A percentile compares a stretch with the other conserved stretches of the same genome.
These are phyloP conservation scores for Pegoplata infirma DNA, from an alignment of 2,888 invertebrate species.

Conservation along the genomic window DNA sequence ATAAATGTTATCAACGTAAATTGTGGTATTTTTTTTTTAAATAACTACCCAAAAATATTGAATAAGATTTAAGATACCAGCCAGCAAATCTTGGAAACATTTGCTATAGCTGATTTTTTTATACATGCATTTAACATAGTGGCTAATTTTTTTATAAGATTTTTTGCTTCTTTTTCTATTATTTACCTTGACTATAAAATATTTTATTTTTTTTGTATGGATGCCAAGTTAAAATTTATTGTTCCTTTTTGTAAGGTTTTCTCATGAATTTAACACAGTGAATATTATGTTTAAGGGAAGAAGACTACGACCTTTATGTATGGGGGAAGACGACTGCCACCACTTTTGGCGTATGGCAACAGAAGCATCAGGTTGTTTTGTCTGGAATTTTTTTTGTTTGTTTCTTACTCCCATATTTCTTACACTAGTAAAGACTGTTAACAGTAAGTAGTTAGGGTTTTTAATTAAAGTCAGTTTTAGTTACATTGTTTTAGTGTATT, in stretches of 20 bases:
- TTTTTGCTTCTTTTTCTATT: neutral
- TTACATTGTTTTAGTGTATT: too few relatives aligned
- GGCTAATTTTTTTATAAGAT: neutral
- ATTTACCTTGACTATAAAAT: conserved; percentile 12
- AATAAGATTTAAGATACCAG: neutral
- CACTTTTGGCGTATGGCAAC: neutral
- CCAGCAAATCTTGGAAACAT: neutral
- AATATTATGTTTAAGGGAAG: neutral
- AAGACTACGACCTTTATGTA: neutral
- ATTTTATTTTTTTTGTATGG: conserved; percentile 14
- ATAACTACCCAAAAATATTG: neutral
- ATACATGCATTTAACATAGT: neutral
- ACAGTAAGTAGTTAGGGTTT: neutral
- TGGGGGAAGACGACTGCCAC: neutral
- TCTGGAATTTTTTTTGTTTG: neutral
- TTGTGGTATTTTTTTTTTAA: too few relatives aligned
- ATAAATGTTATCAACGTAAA: neutral
- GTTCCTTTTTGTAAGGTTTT: conserved; percentile 9
- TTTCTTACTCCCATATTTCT: neutral
- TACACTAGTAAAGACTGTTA: neutral
- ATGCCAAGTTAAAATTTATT: conserved; percentile 43
- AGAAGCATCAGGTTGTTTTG: conserved; percentile 23
- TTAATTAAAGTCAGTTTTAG: conserved; percentile 18
- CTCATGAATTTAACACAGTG: neutral
- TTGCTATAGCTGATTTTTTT: neutral